Percentiles rank a stretch among this genome's conserved stretches.
Evolutionary conservation across 1,140 invertebrate genomes (phyloP).

Genomic region (Hydropsyche tenuis): DNA sequence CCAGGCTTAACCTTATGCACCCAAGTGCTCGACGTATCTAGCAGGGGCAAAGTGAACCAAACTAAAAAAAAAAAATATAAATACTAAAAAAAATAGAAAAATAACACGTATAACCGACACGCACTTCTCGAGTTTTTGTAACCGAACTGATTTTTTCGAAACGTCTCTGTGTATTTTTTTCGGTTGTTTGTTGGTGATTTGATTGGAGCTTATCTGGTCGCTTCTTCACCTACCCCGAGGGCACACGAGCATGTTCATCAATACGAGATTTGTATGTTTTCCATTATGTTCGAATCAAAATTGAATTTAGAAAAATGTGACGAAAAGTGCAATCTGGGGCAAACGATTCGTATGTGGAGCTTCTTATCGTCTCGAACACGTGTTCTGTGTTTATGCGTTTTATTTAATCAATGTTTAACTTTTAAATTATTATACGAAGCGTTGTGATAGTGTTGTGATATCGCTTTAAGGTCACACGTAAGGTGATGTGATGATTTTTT

Average conservation of each 20-base stretch:
- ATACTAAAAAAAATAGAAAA: too few relatives aligned
- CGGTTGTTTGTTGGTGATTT: constrained; percentile 42
- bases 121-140: constrained; percentile 46
- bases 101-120: constrained; percentile 34
- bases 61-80: constrained; percentile 34
- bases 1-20: constrained; percentile 42
- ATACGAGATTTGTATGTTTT: background rate
- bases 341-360: too few relatives aligned
- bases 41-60: constrained; percentile 27
- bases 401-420: background rate
- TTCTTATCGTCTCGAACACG: too few relatives aligned
- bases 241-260: background rate
- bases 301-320: too few relatives aligned
- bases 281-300: too few relatives aligned
- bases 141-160: constrained; percentile 34
- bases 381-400: too few relatives aligned
- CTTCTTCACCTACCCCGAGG: constrained; percentile 13
- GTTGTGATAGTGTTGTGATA: too few relatives aligned
- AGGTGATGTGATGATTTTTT: too few relatives aligned
- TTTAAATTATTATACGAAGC: background rate
- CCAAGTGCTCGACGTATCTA: constrained; percentile 25
- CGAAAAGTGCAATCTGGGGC: too few relatives aligned
- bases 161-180: constrained; percentile 25
- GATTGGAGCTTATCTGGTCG: constrained; percentile 45
- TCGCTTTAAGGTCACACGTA: too few relatives aligned